Base-by-base conservation (phyloP, 2,113 vertebrate species). In the Ochotona princeps region DNA sequence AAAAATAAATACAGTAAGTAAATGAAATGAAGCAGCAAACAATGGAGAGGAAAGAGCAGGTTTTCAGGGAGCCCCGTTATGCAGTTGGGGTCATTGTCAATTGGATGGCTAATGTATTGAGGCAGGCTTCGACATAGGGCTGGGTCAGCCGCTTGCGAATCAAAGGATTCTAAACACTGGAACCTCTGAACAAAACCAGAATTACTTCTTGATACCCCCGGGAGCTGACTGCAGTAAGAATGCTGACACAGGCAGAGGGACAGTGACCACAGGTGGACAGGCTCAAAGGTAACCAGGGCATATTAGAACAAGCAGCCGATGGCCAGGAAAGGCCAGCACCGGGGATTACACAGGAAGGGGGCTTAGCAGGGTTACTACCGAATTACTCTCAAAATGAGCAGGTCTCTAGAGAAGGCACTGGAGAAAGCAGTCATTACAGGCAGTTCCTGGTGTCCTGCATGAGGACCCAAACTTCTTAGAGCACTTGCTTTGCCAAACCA, bases 181-280 rank as follows among this genome's bases (percentile, higher is more conserved):
- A 85, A 74, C 57, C 72, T 85, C 26, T 92, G 91, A 51, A 69
- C 5, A 67, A 14, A 76, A 65, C n/a, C 90, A 93, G 78, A 95
- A 94, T 85, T 69, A 93, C 54, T 8, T 51, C 20, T 21, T 47
- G 28, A 74, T 75, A 79, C 87, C 44, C 38, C 70, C 3, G 4
- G 49, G 32, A 88, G 74, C 14, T 44, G 93, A 65, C 86, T 74
- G 80, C 81, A 91, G 49, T 63, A 44, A 76, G 44, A 35, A 28
- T 32, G 5, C 8, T 26, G 60, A 80, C 44, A 84, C n/a, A 66
- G 83, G 63, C 18, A 6, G 88, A 26, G 28, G 28, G 2, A 12
- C 38, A 25, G 61, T n/a, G 25, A 88, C 67, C 35, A 90, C 0
- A 73, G 20, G 63, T 51, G 82, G 76, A 57, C 1, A 80, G 51